Evolutionary conservation across 2,888 invertebrate genomes (phyloP), one percentile per base, ranked within the genome.

Genomic region (Ryuthela nishihirai): DNA sequence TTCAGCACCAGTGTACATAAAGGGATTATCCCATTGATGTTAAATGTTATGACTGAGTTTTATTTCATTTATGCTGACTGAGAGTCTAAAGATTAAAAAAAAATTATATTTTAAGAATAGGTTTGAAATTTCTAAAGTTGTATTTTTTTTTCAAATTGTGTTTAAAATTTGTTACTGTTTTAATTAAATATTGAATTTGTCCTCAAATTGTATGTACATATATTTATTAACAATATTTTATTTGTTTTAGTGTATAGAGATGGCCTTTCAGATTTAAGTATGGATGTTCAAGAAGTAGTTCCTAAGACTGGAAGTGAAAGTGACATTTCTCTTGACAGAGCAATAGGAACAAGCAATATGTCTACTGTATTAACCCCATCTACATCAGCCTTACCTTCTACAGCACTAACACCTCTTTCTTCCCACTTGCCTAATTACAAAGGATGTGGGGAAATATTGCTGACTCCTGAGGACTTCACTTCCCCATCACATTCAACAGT

Each of bases 401-500:
- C 49, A 21, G 35, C 44, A 20, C n/a, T 50, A 2, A 38, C 50
- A 5, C 20, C 50, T 6, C 18, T 52, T n/a, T 21, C 53, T 21
- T 35, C 48, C 18, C 47, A 58, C 23, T 32, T 44, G 12, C 24
- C 48, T n/a, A 48, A 17, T 42, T 59, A 40, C 29, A 26, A 44
- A 2, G 46, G 45, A n/a, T 59, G 53, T 29, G 36, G 43, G 17
- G 52, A 54, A 35, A 47, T 61, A 7, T 79, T 89, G 23, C 87
- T 91, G 84, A 90, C 91, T 0, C 91, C 92, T 0, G 90, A 91
- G 70, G 89, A 88, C 17, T 92, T 92, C 67, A 82, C 81, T 62
- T 80, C 83, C 1, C 79, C 80, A 66, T 65, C 67, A 6, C 58
- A 56, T 35, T 43, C 54, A 9, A 54, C 56, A 38, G 18, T 49